These are phyloP conservation scores for Anguilla pacifica DNA, from an alignment of 2,797 vertebrate species.

Conservation along the genomic window DNA sequence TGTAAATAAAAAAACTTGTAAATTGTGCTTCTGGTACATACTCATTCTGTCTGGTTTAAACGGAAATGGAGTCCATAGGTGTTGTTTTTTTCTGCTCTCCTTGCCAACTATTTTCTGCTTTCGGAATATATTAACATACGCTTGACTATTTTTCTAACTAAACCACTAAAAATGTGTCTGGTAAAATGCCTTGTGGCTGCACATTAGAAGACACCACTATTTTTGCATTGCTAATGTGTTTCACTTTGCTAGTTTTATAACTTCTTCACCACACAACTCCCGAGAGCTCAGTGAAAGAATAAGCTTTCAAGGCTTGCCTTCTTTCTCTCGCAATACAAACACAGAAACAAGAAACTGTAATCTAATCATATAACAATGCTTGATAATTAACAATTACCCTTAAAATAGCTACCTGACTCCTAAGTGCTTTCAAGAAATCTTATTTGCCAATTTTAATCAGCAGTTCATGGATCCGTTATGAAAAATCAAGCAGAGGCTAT, in stretches of 20 bases:
- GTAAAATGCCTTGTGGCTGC: slow-evolving; percentile 22
- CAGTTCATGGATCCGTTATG: slow-evolving; percentile 23
- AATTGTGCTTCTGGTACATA: not conserved
- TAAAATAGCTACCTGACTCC: not conserved
- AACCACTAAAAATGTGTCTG: not conserved
- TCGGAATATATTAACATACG: slow-evolving; percentile 11
- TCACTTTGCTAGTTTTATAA: slow-evolving; percentile 15
- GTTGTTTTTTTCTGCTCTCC: not conserved
- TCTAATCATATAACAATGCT: not conserved
- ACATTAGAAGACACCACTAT: slow-evolving; percentile 5
- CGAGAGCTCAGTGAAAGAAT: not conserved
- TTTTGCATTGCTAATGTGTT: slow-evolving; percentile 16
- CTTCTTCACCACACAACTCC: not conserved
- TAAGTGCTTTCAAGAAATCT: not conserved
- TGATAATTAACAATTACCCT: slow-evolving; percentile 4
- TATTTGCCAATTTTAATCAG: not conserved
- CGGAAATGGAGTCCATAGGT: not conserved
- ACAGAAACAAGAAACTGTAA: slow-evolving; percentile 2
- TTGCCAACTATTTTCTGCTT: not conserved
- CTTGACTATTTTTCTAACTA: slow-evolving; percentile 12
- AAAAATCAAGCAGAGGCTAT: slow-evolving; percentile 16
- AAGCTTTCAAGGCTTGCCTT: not conserved
- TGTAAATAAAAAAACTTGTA: not conserved
- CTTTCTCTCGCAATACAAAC: not conserved
- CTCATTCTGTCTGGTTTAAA: not conserved